Evolutionary conservation across 1,140 invertebrate genomes (phyloP).

Genomic region (Akabosia matsudoensis): DNA sequence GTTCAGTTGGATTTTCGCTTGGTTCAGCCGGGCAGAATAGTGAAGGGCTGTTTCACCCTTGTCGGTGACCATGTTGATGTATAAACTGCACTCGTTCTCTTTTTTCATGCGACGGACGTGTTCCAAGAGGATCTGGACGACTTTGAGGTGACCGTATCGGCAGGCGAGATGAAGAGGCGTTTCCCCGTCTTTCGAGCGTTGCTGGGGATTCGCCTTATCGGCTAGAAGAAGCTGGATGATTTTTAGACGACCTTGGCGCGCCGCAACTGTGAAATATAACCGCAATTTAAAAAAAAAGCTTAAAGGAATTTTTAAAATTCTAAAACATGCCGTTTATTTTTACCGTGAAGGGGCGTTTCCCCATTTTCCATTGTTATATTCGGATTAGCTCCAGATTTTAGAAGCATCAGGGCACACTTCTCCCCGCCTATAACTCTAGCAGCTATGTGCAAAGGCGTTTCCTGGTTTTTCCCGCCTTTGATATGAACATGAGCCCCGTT

Average conservation of each 20-base stretch:
- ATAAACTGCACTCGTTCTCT: constrained; percentile 64
- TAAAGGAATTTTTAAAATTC: too few relatives aligned
- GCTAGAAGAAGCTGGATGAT: constrained; percentile 69
- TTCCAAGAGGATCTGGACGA: constrained; percentile 76
- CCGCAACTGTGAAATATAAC: too few relatives aligned
- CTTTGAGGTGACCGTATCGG: constrained; percentile 73
- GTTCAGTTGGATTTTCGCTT: constrained; percentile 50
- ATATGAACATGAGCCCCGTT: constrained; percentile 95
- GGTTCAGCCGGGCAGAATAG: constrained; percentile 55
- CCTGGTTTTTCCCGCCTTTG: constrained; percentile 77
- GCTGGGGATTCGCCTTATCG: background rate
- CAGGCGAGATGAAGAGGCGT: background rate
- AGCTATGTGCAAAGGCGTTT: constrained; percentile 93
- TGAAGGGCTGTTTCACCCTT: constrained; percentile 91
- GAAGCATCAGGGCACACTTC: constrained; percentile 90
- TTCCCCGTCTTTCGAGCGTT: background rate
- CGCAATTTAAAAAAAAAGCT: too few relatives aligned
- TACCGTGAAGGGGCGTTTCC: constrained; percentile 86
- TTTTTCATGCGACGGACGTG: constrained; percentile 75
- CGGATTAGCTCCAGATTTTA: constrained; percentile 94
- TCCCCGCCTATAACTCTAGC: constrained; percentile 87
- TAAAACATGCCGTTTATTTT: too few relatives aligned
- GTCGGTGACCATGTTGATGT: constrained; percentile 77
- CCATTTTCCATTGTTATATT: constrained; percentile 88
- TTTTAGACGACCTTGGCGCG: constrained; percentile 77